phyloP scores from a whole-genome alignment of 2,888 invertebrate genomes.

The Pachliopta kotzebuea region DNA sequence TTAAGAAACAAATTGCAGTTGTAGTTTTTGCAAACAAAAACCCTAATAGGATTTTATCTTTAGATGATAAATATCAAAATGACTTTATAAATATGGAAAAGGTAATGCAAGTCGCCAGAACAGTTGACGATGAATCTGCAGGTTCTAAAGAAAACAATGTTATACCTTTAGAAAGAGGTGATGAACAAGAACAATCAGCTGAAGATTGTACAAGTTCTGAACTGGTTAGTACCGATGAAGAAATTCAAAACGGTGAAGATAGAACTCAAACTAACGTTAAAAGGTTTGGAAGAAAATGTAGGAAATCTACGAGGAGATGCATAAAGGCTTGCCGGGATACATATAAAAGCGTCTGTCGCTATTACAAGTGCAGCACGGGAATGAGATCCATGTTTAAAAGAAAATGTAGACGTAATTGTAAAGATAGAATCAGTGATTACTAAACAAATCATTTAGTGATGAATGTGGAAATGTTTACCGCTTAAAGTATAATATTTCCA shows the following conservation, averaged over 20 bases:
- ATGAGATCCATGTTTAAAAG: conserved; percentile 10
- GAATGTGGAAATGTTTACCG: neutral
- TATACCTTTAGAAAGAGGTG: neutral
- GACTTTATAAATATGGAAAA: neutral
- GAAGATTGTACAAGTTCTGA: conserved; percentile 1
- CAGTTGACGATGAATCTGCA: neutral
- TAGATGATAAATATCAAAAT: neutral
- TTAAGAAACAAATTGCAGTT: neutral
- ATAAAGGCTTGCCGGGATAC: conserved; percentile 41
- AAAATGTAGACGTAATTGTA: conserved; percentile 20
- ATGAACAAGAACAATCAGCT: neutral
- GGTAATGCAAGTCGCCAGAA: conserved; percentile 3
- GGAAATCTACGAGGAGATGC: conserved; percentile 34
- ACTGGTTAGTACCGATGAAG: neutral
- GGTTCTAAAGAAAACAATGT: neutral
- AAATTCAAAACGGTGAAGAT: neutral
- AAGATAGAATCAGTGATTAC: conserved; percentile 1
- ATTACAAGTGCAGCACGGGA: conserved; percentile 4
- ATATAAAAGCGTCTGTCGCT: conserved; percentile 33
- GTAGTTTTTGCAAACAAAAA: too few species aligned
- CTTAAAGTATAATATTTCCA: neutral
- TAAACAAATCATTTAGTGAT: neutral
- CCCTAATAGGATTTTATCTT: neutral
- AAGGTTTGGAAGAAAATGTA: conserved; percentile 4
- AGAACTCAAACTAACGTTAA: neutral